Evolutionary conservation across 1,140 invertebrate genomes (phyloP), one percentile per base, ranked within the genome.

Genomic region (Daktulosphaira vitifoliae): DNA sequence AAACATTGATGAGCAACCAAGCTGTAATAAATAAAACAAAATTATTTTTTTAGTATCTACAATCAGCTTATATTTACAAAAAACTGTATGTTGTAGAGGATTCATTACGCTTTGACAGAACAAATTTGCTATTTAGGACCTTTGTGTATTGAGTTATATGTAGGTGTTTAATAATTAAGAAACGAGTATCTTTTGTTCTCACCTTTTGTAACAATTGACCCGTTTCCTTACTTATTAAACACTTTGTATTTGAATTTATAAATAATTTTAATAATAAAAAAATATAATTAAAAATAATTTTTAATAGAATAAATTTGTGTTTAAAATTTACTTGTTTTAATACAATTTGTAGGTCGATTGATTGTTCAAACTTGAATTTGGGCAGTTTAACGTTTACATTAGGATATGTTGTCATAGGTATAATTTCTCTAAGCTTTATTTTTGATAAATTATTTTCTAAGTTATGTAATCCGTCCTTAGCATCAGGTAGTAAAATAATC

Each of bases 401-500:
- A 44, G 39, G 18, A 4, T n/a, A n/a, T n/a, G n/a, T n/a, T n/a
- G 44, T 56, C 33, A 42, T 56, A 16, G 39, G 39, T 25, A 39
- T 42, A 13, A 56, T 56, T 6, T 56, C 53, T 13, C 26, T 3
- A 2, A 56, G 26, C 3, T 44, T 56, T 13, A 56, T 56, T 56
- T 56, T 56, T 9, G 53, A 56, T 16, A 56, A 56, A 25, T 56
- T 56, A 18, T 56, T 56, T 8, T 56, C 53, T 4, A 56, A 39
- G 0, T 56, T 42, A 25, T 56, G 25, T 2, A 56, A 18, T 5
- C 53, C 53, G 44, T 56, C 53, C 18, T 56, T 56, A 5, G 15
- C 38, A 26, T 56, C 53, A 2, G 53, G 53, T 16, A 56, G 33
- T 18, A 56, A 56, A 42, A 56, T 56, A 0, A 56, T 44, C 53